Evolutionary conservation across 2,113 vertebrate genomes (phyloP).

Genomic region (Silurus glanis): DNA sequence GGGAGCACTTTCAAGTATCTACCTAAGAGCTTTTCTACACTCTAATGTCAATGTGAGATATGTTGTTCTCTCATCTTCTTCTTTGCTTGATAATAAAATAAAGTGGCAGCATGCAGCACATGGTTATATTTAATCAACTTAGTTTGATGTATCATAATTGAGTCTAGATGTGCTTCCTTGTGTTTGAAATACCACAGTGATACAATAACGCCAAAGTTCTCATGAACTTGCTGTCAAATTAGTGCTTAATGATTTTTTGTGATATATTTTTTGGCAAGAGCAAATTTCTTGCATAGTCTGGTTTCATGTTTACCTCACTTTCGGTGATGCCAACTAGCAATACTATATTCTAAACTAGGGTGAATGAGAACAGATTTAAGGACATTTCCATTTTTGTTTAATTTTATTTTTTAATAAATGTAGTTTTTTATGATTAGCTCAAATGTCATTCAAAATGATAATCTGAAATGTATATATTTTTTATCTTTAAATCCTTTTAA

Average conservation of each 20-base stretch:
- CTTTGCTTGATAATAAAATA: not conserved
- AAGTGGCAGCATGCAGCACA: not conserved
- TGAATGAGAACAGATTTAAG: not conserved
- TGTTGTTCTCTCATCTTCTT: not conserved
- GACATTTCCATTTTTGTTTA: not conserved
- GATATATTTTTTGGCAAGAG: not conserved
- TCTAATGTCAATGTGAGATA: not conserved
- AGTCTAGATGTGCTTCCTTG: not conserved
- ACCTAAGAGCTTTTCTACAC: constrained; percentile 1
- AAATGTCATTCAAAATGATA: not conserved
- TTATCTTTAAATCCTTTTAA: too few relatives aligned
- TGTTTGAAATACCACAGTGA: not conserved
- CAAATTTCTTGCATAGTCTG: not conserved
- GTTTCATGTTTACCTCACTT: not conserved
- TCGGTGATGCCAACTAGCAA: not conserved
- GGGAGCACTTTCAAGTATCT: not conserved
- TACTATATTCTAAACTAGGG: not conserved
- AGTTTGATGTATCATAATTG: not conserved
- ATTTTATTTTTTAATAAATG: too few relatives aligned
- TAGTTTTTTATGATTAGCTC: not conserved
- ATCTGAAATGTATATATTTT: not conserved
- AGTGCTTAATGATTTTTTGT: not conserved
- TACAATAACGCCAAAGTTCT: not conserved
- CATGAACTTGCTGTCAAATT: not conserved
- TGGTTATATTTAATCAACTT: not conserved